Evolutionary conservation across 2,797 vertebrate genomes (phyloP).

Genomic region (Allobates femoralis): DNA sequence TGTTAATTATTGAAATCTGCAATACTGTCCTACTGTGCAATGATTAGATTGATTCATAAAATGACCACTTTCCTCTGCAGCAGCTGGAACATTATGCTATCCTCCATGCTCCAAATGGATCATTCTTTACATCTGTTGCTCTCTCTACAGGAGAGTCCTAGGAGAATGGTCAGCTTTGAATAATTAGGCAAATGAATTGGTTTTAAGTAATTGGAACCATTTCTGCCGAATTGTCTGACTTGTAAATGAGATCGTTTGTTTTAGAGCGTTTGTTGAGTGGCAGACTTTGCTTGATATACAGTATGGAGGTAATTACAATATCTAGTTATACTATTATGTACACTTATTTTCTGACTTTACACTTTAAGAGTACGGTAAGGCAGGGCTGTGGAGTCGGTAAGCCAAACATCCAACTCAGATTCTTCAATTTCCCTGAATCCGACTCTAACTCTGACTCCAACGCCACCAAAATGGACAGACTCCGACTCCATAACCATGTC

Average conservation of each 20-base stretch:
- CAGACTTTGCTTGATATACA: not conserved
- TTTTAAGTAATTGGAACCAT: slow-evolving; percentile 49
- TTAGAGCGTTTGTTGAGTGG: not conserved
- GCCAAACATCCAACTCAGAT: no score
- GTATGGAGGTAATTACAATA: slow-evolving; percentile 20
- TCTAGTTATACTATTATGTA: not conserved
- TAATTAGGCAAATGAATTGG: slow-evolving; percentile 57
- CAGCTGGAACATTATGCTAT: slow-evolving; percentile 57
- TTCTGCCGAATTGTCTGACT: slow-evolving; percentile 20
- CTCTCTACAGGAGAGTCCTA: slow-evolving; percentile 65
- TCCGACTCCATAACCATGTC: no score
- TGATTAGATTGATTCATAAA: slow-evolving; percentile 70
- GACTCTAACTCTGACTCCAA: no score
- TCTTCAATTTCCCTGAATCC: no score
- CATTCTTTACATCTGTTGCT: slow-evolving; percentile 69
- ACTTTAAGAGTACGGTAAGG: no score
- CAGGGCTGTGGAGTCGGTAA: no score
- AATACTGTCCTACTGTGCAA: slow-evolving; percentile 64
- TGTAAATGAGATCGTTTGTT: slow-evolving; percentile 43
- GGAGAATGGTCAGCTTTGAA: slow-evolving; percentile 52
- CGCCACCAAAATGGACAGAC: no score
- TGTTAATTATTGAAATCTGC: slow-evolving; percentile 68
- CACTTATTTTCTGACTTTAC: no score
- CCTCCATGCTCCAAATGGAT: slow-evolving; percentile 68
- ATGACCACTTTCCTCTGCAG: slow-evolving; percentile 66